These are phyloP conservation scores for human (Homo sapiens) DNA, from an alignment of 2,113 vertebrate species.

Conservation along the genomic window DNA sequence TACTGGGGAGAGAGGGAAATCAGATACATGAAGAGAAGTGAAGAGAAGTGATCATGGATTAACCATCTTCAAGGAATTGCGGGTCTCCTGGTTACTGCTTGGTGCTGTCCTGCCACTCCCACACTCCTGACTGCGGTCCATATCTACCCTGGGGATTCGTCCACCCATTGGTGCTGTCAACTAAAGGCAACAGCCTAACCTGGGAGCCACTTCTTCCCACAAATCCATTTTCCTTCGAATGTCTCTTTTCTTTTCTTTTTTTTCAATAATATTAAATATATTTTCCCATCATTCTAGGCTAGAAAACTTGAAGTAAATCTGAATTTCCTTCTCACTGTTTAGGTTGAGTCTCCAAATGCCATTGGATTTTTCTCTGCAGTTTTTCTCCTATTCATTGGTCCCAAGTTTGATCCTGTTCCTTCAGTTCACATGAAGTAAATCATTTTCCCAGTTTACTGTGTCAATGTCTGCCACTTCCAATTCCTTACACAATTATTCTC, in stretches of 20 bases:
- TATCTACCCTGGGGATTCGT: fast-evolving
- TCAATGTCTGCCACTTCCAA: not conserved
- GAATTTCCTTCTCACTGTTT: not conserved
- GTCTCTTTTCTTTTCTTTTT: not conserved
- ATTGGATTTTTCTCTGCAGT: not conserved
- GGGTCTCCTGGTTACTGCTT: not conserved
- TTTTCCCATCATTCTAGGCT: not conserved
- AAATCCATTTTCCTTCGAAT: not conserved
- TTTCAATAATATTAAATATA: not conserved
- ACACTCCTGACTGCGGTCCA: too few species aligned
- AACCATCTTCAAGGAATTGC: fast-evolving
- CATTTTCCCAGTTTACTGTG: not conserved
- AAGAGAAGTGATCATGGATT: fast-evolving
- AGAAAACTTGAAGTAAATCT: not conserved
- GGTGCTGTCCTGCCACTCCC: fast-evolving
- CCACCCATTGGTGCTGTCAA: not conserved
- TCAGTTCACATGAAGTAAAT: not conserved
- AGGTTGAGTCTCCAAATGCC: not conserved
- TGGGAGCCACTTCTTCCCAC: not conserved
- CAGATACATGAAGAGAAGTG: fast-evolving
- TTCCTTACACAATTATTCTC: not conserved
- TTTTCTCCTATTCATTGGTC: not conserved
- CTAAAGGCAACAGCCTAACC: fast-evolving
- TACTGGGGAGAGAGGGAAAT: not conserved
- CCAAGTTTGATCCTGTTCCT: not conserved